Base-by-base conservation (phyloP, 2,113 vertebrate genomes). In the Anarhynchus alexandrinus region DNA sequence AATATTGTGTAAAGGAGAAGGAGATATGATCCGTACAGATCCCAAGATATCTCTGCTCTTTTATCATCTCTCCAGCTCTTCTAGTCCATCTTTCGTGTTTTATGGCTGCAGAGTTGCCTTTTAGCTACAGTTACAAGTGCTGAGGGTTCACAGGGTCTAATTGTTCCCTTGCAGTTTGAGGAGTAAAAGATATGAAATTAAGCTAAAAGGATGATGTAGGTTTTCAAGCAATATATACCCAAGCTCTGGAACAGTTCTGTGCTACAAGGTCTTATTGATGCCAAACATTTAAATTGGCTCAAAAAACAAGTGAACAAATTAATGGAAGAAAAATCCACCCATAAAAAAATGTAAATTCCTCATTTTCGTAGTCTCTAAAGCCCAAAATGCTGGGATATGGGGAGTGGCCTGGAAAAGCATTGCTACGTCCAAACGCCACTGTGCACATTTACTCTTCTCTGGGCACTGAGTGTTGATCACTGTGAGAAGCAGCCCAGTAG, bases 401-500 rank as follows among this genome's bases (percentile, higher is more conserved):
- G 26, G 30, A 25, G 23, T 26, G 14, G 12, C n/a, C 61, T 70
- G 20, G 34, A 32, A 65, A 74, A 64, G 22, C 11, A 3, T 69
- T 7, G 1, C 18, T 52, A 34, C 0, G 0, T 51, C 32, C 1
- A 0, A 34, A 32, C 0, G 1, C 34, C 8, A 42, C 11, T 1
- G 1, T 49, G 13, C 61, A 83, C 6, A 1, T 72, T 72, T 71
- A 43, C 32, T 62, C 52, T 73, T 83, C 34, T 55, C 34, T 78
- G 34, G 7, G 15, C 61, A 62, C 13, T n/a, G 43, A 61, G 17
- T 80, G 42, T 6, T 57, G 16, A 65, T 10, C 9, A 19, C 15
- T 57, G 34, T 71, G 82, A 54, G 67, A 65, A 40, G 54, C 49
- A 76, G 47, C 26, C 17, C 66, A 30, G 20, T 27, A 72, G 18